Conservation (phyloP, 1,140 invertebrate species). For the Ceratoteleas bidentatus region DNA sequence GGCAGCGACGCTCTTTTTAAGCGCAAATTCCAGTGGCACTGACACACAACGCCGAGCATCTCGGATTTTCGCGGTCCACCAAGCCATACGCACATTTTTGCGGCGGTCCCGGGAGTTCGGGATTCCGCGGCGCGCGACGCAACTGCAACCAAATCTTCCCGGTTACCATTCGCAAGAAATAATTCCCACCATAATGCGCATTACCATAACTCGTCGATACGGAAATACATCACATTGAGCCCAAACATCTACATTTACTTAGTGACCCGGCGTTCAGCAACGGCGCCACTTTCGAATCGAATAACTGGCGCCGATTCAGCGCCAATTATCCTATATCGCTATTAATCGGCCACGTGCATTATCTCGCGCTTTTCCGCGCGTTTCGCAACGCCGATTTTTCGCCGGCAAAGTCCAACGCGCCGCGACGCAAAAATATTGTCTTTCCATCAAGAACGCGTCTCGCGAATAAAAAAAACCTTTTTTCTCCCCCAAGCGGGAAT, state of each 20-base stretch:
- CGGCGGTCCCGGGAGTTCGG: no score
- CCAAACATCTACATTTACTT: constrained; percentile 12
- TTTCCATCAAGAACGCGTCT: no score
- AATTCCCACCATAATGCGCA: constrained; percentile 1
- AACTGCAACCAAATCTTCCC: not conserved
- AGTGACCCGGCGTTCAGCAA: constrained; percentile 17
- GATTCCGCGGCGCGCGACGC: no score
- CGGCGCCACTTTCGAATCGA: constrained; percentile 16
- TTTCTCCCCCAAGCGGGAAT: no score
- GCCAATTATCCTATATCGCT: constrained; percentile 22
- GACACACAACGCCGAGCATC: no score
- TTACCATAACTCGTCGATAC: constrained; percentile 16
- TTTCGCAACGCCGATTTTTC: constrained; percentile 10
- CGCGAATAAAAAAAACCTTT: no score
- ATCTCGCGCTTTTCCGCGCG: not conserved
- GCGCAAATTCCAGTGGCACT: no score
- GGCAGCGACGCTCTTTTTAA: no score
- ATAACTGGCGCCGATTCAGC: constrained; percentile 6
- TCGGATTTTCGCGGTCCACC: no score
- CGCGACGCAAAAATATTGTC: constrained; percentile 16
- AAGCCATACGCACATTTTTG: no score
- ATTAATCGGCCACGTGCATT: constrained; percentile 21
- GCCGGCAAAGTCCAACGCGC: not conserved
- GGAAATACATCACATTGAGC: constrained; percentile 26
- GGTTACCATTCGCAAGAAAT: not conserved